Evolutionary conservation across 2,113 vertebrate species (phyloP).

Genomic region (Centrocercus urophasianus): DNA sequence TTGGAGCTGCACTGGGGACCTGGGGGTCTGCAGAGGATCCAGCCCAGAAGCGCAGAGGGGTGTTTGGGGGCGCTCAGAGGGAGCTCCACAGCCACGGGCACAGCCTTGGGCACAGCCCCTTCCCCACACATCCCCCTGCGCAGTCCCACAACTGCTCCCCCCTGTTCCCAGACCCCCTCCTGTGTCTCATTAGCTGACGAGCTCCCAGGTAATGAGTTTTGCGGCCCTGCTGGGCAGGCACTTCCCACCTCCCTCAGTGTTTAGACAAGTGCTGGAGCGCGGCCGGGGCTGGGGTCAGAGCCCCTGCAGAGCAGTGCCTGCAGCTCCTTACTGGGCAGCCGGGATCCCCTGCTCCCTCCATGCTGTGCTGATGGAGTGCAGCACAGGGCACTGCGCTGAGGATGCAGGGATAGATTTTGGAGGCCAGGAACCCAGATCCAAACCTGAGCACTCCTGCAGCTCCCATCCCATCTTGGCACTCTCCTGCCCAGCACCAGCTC

Average conservation of each 20-base stretch:
- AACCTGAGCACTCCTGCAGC: not conserved
- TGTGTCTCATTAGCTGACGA: constrained; percentile 50
- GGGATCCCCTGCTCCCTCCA: not conserved
- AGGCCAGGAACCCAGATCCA: not conserved
- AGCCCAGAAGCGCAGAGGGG: rapidly evolving
- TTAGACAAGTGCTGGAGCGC: constrained; percentile 46
- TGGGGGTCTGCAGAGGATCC: not conserved
- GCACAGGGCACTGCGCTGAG: rapidly evolving
- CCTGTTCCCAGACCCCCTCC: constrained; percentile 3
- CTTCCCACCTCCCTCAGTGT: constrained; percentile 46
- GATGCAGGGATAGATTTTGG: rapidly evolving
- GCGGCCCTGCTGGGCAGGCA: not conserved
- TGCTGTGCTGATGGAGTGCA: rapidly evolving
- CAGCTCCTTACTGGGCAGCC: rapidly evolving
- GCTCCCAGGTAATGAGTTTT: constrained; percentile 47
- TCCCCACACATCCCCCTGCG: rapidly evolving
- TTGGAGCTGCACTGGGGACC: not conserved
- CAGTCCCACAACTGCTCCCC: not conserved
- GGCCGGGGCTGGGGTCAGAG: constrained; percentile 14
- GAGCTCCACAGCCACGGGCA: rapidly evolving
- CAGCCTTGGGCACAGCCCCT: not conserved
- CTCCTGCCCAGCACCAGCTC: too few relatives aligned
- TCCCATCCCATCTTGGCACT: not conserved
- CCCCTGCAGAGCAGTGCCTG: rapidly evolving
- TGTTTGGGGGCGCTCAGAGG: not conserved